Evolutionary conservation across 2,888 invertebrate species (phyloP), one percentile per base, ranked within the genome.

Genomic region (Agelastica alni): DNA sequence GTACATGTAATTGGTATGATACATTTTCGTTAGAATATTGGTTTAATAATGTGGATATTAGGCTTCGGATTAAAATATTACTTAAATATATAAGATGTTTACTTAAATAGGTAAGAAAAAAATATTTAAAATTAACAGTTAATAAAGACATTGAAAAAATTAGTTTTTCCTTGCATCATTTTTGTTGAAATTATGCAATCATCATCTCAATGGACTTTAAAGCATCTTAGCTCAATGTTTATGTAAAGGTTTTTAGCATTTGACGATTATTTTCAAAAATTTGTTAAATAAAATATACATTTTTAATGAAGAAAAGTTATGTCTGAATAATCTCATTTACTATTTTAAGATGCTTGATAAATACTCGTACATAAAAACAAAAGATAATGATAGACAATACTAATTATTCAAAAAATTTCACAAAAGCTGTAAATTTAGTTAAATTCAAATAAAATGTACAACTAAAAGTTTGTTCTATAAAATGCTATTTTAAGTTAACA

Each of bases 41-140:
- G 12, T 34, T 39, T 30, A 47, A 37, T 47, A 47, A 45, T 20
- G 32, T 32, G 17, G 45, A 16, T 47, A 47, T 39, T 47, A 47
- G 28, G 39, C 12, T 37, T 45, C 18, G 46, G 18, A 47, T 36
- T 28, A 47, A 47, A 37, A 7, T 13, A 47, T 46, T 36, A 20
- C 13, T 46, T 46, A 36, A 46, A 18, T 28, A 6, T 18, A 39
- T 39, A 39, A 13, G 39, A 13, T 39, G 37, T 28, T 17, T 4
- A 30, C 16, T 10, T 30, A 2, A 30, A n/a, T 6, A 13, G n/a
- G 28, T 6, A 22, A 16, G 12, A 36, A 32, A 4, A 42, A 42
- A 42, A 2, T 4, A 6, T 22, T 2, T 4, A 13, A 26, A 41
- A 26, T 26, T n/a, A n/a, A n/a, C n/a, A n/a, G n/a, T n/a, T n/a